A percentile compares a stretch with the other conserved stretches of the same genome.
Evolutionary conservation across 2,113 vertebrate species (phyloP).

Genomic region (Oceanites oceanicus): DNA sequence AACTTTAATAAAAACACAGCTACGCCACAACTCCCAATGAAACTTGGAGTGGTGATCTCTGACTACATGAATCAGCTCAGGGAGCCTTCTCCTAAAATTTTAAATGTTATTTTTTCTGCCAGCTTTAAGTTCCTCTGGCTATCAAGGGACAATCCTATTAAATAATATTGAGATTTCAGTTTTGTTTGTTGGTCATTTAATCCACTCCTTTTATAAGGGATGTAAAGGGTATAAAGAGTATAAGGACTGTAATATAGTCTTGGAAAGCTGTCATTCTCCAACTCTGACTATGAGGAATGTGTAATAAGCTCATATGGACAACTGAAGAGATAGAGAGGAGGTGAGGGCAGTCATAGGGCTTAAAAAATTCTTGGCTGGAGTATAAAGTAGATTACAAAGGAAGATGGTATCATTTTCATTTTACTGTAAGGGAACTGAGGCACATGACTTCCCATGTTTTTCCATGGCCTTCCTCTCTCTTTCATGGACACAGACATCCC

Average conservation of each 20-base stretch:
- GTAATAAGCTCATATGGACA: neutral
- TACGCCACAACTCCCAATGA: neutral
- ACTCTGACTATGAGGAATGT: neutral
- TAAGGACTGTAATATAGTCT: neutral
- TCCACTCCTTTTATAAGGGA: neutral
- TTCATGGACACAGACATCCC: neutral
- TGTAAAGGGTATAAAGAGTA: neutral
- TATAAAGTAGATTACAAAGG: neutral
- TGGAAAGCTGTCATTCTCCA: neutral
- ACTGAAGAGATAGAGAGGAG: neutral
- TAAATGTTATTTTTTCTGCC: neutral
- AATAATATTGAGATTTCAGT: neutral
- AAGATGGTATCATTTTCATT: neutral
- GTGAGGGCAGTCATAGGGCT: neutral
- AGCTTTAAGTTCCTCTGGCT: neutral
- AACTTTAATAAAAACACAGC: neutral
- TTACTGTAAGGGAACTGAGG: neutral
- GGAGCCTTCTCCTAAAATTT: neutral
- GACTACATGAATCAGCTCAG: neutral
- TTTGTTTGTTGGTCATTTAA: neutral
- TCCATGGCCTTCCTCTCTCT: neutral
- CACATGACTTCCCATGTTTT: neutral
- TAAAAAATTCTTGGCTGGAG: neutral
- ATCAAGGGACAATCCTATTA: neutral
- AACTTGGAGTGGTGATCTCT: neutral